These are phyloP conservation scores for Acrobasis repandana DNA, from an alignment of 2,888 invertebrate species.

Conservation along the genomic window DNA sequence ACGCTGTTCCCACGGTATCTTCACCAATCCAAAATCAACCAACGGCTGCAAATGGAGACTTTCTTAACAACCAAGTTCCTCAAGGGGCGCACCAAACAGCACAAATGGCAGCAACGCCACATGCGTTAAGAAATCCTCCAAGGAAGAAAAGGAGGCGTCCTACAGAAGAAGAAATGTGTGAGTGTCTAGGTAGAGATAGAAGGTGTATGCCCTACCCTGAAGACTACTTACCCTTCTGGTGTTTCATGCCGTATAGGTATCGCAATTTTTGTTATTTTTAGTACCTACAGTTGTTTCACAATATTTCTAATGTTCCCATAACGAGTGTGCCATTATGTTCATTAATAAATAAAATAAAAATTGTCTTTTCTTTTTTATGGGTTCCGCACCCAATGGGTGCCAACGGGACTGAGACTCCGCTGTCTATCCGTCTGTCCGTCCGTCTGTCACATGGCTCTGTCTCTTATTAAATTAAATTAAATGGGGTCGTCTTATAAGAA, in stretches of 20 bases:
- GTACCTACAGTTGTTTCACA: neutral
- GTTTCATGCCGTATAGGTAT: conserved; percentile 1
- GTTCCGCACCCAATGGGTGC: too few relatives aligned
- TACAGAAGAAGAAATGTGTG: neutral
- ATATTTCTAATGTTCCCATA: neutral
- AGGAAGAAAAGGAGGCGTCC: conserved; percentile 3
- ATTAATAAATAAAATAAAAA: neutral
- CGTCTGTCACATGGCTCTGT: too few relatives aligned
- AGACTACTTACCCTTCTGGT: neutral
- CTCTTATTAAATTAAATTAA: too few relatives aligned
- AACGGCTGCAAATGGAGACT: neutral
- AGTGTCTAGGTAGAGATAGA: neutral
- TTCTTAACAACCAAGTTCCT: neutral
- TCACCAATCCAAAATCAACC: neutral
- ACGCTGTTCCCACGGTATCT: neutral
- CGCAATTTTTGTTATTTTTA: conserved; percentile 7
- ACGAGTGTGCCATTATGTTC: neutral
- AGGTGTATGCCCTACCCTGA: neutral
- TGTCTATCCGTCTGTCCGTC: too few relatives aligned
- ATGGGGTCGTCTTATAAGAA: too few relatives aligned
- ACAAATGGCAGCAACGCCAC: neutral
- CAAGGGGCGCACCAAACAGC: neutral
- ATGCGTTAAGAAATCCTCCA: neutral
- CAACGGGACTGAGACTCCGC: too few relatives aligned
- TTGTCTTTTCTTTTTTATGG: neutral